Percentiles rank a stretch among this genome's conserved stretches.
These are phyloP conservation scores for Macaca mulatta DNA, from an alignment of 2,113 vertebrate species.

Conservation along the genomic window DNA sequence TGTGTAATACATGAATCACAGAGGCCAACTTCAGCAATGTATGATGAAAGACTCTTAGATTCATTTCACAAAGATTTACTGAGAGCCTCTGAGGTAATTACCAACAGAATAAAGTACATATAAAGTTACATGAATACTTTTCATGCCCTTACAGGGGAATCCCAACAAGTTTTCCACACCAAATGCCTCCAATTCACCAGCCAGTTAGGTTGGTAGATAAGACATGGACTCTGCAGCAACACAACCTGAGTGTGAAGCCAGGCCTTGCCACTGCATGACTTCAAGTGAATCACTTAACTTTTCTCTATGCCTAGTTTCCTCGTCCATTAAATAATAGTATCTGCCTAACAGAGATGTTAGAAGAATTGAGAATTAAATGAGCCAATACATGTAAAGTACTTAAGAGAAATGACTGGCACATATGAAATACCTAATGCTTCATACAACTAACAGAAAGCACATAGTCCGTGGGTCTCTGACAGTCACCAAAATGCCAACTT, in stretches of 20 bases:
- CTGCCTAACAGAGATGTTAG: neutral
- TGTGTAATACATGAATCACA: neutral
- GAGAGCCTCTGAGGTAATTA: neutral
- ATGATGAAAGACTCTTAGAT: neutral
- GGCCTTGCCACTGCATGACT: neutral
- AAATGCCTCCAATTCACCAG: neutral
- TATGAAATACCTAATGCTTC: neutral
- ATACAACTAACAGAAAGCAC: neutral
- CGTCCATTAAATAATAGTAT: neutral
- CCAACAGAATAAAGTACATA: neutral
- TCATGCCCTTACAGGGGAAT: neutral
- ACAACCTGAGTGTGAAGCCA: neutral
- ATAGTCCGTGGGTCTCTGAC: neutral
- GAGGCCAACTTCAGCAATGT: neutral
- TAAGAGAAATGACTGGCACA: neutral
- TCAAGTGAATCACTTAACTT: neutral
- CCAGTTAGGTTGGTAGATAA: neutral
- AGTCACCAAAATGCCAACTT: slow-evolving; percentile 9
- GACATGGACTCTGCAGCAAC: neutral
- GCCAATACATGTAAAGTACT: neutral
- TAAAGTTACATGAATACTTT: neutral
- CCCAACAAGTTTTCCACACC: neutral
- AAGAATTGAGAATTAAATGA: neutral
- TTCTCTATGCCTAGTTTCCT: neutral
- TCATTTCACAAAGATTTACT: neutral